Percentiles rank a stretch among this genome's conserved stretches.
phyloP scores from a whole-genome alignment of 1,140 invertebrate genomes.

The Nasonia giraulti region DNA sequence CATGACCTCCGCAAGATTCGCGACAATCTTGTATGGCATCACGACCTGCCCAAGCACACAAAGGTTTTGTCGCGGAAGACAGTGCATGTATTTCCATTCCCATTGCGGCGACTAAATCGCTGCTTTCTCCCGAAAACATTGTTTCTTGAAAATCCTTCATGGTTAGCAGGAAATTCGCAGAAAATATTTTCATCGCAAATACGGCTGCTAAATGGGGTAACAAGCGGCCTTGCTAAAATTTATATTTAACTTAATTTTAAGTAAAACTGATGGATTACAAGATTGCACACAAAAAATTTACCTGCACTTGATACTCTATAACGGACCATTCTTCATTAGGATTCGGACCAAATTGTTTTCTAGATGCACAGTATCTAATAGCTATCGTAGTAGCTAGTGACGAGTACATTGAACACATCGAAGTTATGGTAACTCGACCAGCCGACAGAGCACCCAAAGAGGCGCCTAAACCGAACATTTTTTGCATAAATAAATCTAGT shows the following conservation, averaged over 20 bases:
- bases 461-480: constrained; percentile 74
- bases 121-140: constrained; percentile 55
- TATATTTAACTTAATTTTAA: constrained; percentile 10
- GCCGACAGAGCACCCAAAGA: constrained; percentile 90
- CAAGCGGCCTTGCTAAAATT: constrained; percentile 89
- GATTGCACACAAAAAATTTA: constrained; percentile 68
- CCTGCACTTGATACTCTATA: constrained; percentile 90
- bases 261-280: constrained; percentile 21
- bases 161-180: constrained; percentile 70
- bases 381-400: constrained; percentile 87
- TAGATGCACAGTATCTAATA: constrained; percentile 90
- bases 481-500: not conserved
- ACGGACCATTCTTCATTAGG: constrained; percentile 84
- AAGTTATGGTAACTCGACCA: constrained; percentile 84
- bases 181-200: constrained; percentile 86
- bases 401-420: constrained; percentile 83
- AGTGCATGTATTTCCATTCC: constrained; percentile 92
- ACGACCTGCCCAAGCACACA: constrained; percentile 88
- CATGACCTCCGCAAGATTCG: constrained; percentile 92
- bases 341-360: constrained; percentile 91
- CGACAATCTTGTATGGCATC: constrained; percentile 93
- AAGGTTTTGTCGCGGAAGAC: constrained; percentile 90
- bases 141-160: constrained; percentile 61
- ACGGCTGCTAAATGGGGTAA: constrained; percentile 91
- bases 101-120: constrained; percentile 58